These are phyloP conservation scores for Siniperca scherzeri DNA, from an alignment of 2,797 vertebrate species.

Conservation along the genomic window DNA sequence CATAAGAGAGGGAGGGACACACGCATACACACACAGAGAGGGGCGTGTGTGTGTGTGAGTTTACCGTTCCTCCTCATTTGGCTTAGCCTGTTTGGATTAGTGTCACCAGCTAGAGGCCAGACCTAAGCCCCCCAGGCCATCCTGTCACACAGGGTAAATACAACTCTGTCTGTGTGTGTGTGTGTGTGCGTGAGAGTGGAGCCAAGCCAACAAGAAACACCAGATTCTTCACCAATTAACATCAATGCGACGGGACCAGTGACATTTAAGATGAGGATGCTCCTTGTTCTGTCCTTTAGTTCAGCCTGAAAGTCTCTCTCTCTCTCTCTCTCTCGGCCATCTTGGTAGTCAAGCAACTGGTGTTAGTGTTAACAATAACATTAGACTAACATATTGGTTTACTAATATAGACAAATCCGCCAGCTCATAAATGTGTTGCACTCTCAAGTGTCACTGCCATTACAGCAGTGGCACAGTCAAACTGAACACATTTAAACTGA, in stretches of 20 bases:
- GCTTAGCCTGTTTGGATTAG: constrained; percentile 81
- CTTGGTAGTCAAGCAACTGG: not conserved
- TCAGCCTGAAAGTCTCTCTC: constrained; percentile 17
- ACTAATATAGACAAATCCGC: not conserved
- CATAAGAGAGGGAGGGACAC: constrained; percentile 14
- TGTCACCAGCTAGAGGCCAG: constrained; percentile 76
- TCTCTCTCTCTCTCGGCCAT: not conserved
- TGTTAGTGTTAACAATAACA: not conserved
- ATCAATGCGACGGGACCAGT: constrained; percentile 66
- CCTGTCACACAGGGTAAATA: constrained; percentile 77
- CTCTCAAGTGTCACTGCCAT: not conserved
- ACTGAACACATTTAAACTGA: not conserved
- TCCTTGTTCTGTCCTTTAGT: constrained; percentile 52
- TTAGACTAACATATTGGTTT: not conserved
- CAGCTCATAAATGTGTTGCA: not conserved
- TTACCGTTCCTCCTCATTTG: constrained; percentile 76
- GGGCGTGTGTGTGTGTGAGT: constrained; percentile 34
- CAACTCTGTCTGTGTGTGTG: constrained; percentile 45
- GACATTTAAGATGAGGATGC: constrained; percentile 68
- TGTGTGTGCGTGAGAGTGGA: constrained; percentile 7
- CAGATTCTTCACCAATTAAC: constrained; percentile 71
- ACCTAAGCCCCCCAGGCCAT: constrained; percentile 66
- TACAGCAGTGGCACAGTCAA: no score
- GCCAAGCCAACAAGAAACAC: constrained; percentile 73
- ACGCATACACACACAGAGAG: constrained; percentile 9